Base-by-base conservation (phyloP, 2,113 vertebrate genomes). In the Semicossyphus pulcher region DNA sequence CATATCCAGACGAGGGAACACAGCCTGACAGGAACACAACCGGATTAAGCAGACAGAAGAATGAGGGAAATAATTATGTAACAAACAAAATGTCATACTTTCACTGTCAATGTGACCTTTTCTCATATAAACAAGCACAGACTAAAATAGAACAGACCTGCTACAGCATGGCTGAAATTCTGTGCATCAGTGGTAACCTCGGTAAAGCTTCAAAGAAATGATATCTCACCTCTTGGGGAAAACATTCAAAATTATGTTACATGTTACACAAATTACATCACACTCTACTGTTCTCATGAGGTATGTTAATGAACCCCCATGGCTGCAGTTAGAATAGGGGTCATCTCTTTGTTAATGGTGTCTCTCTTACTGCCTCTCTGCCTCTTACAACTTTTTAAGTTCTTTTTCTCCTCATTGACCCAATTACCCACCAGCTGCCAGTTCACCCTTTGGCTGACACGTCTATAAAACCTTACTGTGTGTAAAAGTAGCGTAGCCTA, bases 101-200 rank as follows among this genome's bases (percentile, higher is more conserved):
- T 68, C 52, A 49, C 10, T n/a, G n/a, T n/a, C n/a, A 34, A 52
- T 34, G 31, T 67, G 61, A 75, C 74, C 60, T 75, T 81, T 78
- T 66, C 49, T 25, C 9, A 6, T 18, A 37, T 4, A 75, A 44
- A 66, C 36, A 64, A 72, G 51, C 4, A 20, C 7, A 15, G 26
- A 42, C 44, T 10, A 23, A 69, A 72, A 67, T 69, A 72, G 65
- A 71, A 28, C 20, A 23, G 51, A 34, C 23, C 7, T 51, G 20
- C 56, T 69, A 52, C 58, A 57, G 36, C 52, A 56, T 1, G 25
- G n/a, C 26, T 58, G 16, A 20, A 75, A 4, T 21, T 63, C 31
- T 54, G 47, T 23, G 25, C 2, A 6, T 60, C 29, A 60, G 15
- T 34, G 18, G 10, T 39, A 18, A 44, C 41, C 20, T 8, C n/a